Evolutionary conservation across 2,113 vertebrate species (phyloP), one percentile per base, ranked within the genome.

Genomic region (Ginglymostoma cirratum): DNA sequence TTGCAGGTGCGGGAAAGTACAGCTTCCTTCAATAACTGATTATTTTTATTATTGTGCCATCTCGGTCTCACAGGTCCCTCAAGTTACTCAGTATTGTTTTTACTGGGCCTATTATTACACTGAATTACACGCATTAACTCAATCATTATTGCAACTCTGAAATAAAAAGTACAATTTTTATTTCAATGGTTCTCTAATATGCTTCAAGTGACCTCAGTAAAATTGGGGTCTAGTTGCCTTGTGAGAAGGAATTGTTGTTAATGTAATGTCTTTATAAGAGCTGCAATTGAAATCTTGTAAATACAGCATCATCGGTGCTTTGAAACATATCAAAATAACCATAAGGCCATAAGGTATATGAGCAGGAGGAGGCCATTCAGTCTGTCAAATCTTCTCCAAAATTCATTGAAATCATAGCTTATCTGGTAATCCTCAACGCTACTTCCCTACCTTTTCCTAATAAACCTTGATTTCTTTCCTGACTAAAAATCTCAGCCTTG

Each of bases 181-280:
- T 92, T 66, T 66, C n/a, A 66, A 92, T 93, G 89, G 19, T 38
- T 93, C 65, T 66, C 61, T 66, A 93, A 66, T 76, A 66, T 93
- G 38, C 61, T 93, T 93, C 61, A 93, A 21, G n/a, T 65, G 66
- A 38, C 21, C 55, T 93, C 23, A 21, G 27, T 21, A 21, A 38
- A 66, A 66, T 23, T 66, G 19, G 5, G 66, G 21, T 66, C 21
- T 67, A 66, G 34, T n/a, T 38, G 34, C 34, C 19, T 21, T 38
- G 15, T 92, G 89, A 65, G 61, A 5, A 80, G 78, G 38, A n/a
- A 0, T 42, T 38, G 78, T 2, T 21, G 38, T 38, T 83, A 38
- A 42, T 83, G 38, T 6, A 19, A 66, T 93, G 17, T 93, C 89
- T 23, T 2, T 83, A 83, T 38, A 38, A n/a, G 7, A 93, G 89